Evolutionary conservation across 2,888 invertebrate genomes (phyloP).

Genomic region (Teinopalpus imperialis): DNA sequence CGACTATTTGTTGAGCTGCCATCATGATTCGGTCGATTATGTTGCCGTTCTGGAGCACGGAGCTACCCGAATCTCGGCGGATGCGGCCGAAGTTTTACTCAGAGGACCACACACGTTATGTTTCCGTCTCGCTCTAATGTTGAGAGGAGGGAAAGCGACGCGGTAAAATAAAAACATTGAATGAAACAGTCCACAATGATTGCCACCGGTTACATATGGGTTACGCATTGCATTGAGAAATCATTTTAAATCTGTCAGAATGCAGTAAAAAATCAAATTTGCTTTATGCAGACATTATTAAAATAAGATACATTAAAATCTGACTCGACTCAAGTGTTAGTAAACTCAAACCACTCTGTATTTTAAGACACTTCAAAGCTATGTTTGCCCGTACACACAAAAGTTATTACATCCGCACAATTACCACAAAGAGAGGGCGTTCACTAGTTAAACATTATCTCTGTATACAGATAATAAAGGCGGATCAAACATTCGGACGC

Average conservation of each 20-base stretch:
- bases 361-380: slow-evolving; percentile 41
- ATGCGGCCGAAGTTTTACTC: slow-evolving; percentile 53
- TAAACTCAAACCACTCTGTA: slow-evolving; percentile 30
- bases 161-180: slow-evolving; percentile 75
- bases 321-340: neutral
- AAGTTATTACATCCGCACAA: slow-evolving; percentile 58
- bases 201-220: slow-evolving; percentile 40
- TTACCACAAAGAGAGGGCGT: slow-evolving; percentile 64
- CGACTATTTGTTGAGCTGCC: slow-evolving; percentile 79
- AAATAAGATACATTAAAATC: neutral
- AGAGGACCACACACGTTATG: slow-evolving; percentile 75
- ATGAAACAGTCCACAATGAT: slow-evolving; percentile 56
- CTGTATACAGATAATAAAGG: slow-evolving; percentile 77
- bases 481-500: slow-evolving; percentile 79
- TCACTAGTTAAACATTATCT: slow-evolving; percentile 68
- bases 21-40: slow-evolving; percentile 75
- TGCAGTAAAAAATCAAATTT: slow-evolving; percentile 4
- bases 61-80: slow-evolving; percentile 56
- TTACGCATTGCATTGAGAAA: slow-evolving; percentile 24
- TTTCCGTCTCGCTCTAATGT: slow-evolving; percentile 55
- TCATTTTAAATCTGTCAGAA: slow-evolving; percentile 21
- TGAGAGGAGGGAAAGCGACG: slow-evolving; percentile 53
- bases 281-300: neutral
- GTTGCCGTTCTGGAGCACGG: slow-evolving; percentile 73
- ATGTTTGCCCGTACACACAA: slow-evolving; percentile 45